Percentiles rank a stretch among this genome's conserved stretches.
phyloP scores from a whole-genome alignment of 2,113 vertebrate species.

The Microcebus ravelobensis region DNA sequence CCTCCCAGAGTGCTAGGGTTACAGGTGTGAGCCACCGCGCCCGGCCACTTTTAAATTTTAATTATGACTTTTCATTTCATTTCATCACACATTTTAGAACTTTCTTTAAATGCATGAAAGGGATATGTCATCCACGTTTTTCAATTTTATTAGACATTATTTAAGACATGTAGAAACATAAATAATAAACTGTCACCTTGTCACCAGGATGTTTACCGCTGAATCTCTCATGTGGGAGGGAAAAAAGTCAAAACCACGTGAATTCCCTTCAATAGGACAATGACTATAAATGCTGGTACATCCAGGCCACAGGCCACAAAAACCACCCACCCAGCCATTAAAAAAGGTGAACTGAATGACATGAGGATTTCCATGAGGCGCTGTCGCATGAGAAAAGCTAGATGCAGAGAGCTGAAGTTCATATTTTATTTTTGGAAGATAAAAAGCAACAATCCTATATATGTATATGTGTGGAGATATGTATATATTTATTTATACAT shows the following conservation, averaged over 20 bases:
- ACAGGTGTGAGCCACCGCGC: fast-evolving
- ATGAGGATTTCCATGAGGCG: neutral
- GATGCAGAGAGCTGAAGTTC: neutral
- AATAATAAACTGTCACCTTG: neutral
- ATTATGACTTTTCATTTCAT: neutral
- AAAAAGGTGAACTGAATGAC: neutral
- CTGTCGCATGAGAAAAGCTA: neutral
- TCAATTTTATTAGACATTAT: neutral
- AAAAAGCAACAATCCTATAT: neutral
- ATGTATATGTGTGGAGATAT: neutral
- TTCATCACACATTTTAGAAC: neutral
- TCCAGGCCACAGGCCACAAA: fast-evolving
- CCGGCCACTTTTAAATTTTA: neutral
- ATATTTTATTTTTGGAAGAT: neutral
- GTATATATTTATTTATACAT: neutral
- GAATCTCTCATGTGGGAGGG: neutral
- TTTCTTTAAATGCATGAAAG: neutral
- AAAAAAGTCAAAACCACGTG: neutral
- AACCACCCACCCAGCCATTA: neutral
- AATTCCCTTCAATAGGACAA: neutral
- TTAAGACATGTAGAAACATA: neutral
- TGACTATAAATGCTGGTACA: neutral
- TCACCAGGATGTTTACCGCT: neutral
- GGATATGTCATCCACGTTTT: neutral
- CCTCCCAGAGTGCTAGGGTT: neutral